These are phyloP conservation scores for Melanotaenia maccullochi DNA, from an alignment of 2,797 vertebrate species.

Conservation along the genomic window DNA sequence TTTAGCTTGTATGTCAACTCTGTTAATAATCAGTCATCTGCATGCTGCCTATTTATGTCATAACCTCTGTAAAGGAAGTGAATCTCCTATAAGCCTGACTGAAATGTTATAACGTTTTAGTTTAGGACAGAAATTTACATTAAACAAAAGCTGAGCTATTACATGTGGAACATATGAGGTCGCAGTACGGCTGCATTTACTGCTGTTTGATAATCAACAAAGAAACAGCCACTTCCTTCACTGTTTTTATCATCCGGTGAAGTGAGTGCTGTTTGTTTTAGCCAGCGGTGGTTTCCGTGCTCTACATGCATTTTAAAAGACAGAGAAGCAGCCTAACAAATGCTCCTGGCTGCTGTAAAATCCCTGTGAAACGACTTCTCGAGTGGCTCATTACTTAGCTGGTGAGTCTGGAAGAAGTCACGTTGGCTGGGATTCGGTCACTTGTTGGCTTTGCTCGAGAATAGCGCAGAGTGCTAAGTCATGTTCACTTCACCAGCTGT, in stretches of 20 bases:
- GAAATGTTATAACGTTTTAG: not conserved
- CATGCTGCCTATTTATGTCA: no score
- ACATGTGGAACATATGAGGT: no score
- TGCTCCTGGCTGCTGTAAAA: slow-evolving; percentile 21
- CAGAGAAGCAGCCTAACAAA: slow-evolving; percentile 15
- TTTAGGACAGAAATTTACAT: not conserved
- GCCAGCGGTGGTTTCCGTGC: not conserved
- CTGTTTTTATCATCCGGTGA: not conserved
- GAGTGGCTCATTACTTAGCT: slow-evolving; percentile 54
- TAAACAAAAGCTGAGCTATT: not conserved
- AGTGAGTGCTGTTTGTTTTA: slow-evolving; percentile 3
- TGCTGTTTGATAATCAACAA: not conserved
- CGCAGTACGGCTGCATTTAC: not conserved
- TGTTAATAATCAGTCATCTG: not conserved
- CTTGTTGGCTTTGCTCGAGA: slow-evolving; percentile 42
- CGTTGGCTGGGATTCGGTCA: slow-evolving; percentile 47
- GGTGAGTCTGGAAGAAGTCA: slow-evolving; percentile 18
- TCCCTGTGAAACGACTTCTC: slow-evolving; percentile 36
- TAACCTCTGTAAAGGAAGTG: no score
- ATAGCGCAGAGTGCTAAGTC: slow-evolving; percentile 49
- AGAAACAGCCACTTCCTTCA: not conserved
- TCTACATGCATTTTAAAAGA: slow-evolving; percentile 9
- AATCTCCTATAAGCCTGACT: no score
- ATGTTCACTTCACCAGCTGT: slow-evolving; percentile 57
- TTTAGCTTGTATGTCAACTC: not conserved